phyloP scores from a whole-genome alignment of 35 echinoderm and acorn worm genomes.

The Stichopus chloronotus region DNA sequence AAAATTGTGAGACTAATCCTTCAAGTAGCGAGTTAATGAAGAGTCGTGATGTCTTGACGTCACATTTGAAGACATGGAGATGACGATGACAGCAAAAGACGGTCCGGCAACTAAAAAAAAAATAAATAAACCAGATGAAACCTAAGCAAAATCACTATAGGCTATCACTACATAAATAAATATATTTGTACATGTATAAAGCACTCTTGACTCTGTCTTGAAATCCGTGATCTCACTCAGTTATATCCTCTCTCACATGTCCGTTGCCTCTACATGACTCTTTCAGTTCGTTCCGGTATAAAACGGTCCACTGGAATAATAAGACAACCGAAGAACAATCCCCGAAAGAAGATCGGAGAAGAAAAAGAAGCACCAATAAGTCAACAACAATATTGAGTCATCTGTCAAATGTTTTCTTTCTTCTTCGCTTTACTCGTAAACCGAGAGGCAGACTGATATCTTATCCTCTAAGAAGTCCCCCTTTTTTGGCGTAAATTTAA shows the following conservation, averaged over 20 bases:
- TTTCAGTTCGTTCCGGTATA: too few species aligned
- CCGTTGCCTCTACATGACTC: too few species aligned
- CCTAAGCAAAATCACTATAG: too few species aligned
- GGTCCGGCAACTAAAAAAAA: too few species aligned
- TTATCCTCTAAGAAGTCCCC: constrained; percentile 34
- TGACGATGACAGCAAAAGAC: background rate
- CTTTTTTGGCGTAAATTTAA: too few species aligned
- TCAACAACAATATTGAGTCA: constrained; percentile 31
- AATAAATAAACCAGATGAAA: background rate
- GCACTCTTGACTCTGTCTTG: too few species aligned
- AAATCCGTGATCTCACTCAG: too few species aligned
- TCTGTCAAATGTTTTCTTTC: constrained; percentile 32
- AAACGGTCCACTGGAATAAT: too few species aligned
- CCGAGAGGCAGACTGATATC: background rate
- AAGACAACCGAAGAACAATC: too few species aligned
- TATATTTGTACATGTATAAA: too few species aligned
- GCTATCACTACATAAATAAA: too few species aligned
- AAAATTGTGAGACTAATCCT: background rate
- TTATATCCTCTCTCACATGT: too few species aligned
- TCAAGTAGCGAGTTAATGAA: background rate
- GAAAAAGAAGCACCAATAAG: background rate
- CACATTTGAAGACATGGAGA: background rate
- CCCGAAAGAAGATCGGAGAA: background rate
- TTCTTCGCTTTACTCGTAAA: background rate
- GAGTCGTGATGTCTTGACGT: background rate